Evolutionary conservation across 2,113 vertebrate species (phyloP).

Genomic region (Suncus etruscus): DNA sequence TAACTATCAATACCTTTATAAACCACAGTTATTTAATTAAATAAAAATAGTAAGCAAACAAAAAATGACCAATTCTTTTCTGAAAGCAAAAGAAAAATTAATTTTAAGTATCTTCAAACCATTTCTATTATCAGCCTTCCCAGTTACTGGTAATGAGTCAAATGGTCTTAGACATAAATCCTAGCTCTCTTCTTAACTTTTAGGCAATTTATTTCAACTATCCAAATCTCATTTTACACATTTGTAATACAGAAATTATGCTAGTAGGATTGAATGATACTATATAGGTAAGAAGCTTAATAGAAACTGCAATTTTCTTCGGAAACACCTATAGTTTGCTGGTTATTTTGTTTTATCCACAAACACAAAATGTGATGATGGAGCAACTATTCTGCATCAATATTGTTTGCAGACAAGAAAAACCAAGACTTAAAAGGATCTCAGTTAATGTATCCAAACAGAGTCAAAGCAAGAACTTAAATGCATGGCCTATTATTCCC

Average conservation of each 20-base stretch:
- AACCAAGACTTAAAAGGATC: slow-evolving; percentile 19
- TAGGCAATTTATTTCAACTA: slow-evolving; percentile 24
- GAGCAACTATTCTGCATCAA: not conserved
- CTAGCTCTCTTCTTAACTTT: not conserved
- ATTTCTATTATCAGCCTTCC: not conserved
- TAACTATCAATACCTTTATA: no score
- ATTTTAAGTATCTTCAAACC: not conserved
- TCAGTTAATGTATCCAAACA: not conserved
- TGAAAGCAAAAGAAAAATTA: slow-evolving; percentile 4
- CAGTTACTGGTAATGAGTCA: not conserved
- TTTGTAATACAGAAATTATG: not conserved
- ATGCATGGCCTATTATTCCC: not conserved
- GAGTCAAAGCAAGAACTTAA: not conserved
- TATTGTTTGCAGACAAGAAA: slow-evolving; percentile 39
- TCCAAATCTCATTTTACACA: not conserved
- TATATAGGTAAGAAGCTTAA: not conserved
- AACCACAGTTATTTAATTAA: no score
- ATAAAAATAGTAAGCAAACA: no score
- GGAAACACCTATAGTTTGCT: not conserved
- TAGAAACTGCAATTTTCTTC: not conserved
- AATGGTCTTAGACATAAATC: not conserved
- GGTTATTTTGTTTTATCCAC: not conserved
- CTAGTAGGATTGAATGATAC: not conserved
- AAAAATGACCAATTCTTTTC: not conserved
- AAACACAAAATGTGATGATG: not conserved